These are phyloP conservation scores for Aporrectodea caliginosa DNA, from an alignment of 1,140 invertebrate species.

Conservation along the genomic window DNA sequence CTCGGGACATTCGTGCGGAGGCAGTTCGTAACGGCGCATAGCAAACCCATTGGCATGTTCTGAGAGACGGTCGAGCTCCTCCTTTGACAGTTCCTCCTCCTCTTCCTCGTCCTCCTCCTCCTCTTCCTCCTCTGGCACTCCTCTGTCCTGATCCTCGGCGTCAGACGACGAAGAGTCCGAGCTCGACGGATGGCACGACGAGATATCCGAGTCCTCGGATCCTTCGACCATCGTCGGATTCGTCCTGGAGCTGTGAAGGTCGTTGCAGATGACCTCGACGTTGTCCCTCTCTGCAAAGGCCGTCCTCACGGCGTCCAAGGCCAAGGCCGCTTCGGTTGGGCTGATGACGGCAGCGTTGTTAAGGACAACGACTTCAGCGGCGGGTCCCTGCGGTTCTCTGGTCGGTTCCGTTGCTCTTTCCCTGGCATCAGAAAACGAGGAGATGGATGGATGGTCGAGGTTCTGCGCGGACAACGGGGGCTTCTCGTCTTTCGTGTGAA, in stretches of 20 bases:
- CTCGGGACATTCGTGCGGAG: constrained; percentile 45
- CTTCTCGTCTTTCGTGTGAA: constrained; percentile 42
- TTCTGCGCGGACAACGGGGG: background rate
- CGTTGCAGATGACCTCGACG: constrained; percentile 53
- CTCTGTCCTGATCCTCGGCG: constrained; percentile 26
- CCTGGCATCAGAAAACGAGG: background rate
- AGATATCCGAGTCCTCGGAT: constrained; percentile 36
- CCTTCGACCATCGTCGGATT: constrained; percentile 35
- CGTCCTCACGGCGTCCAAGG: background rate
- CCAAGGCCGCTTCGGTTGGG: background rate
- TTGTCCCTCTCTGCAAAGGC: constrained; percentile 35
- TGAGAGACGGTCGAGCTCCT: constrained; percentile 46
- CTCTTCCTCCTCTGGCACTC: constrained; percentile 27
- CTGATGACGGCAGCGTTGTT: constrained; percentile 1
- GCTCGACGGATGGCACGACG: background rate
- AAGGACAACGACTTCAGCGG: background rate
- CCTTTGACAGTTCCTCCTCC: constrained; percentile 35
- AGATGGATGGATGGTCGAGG: background rate
- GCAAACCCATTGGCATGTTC: constrained; percentile 48
- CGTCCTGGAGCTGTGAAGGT: constrained; percentile 44
- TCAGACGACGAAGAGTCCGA: constrained; percentile 30
- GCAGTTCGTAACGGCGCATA: constrained; percentile 46
- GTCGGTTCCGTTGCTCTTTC: constrained; percentile 2
- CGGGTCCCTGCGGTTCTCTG: background rate
- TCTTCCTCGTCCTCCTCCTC: constrained; percentile 29